Base-by-base conservation (phyloP, 2,888 invertebrate genomes). In the Zele albiditarsus region DNA sequence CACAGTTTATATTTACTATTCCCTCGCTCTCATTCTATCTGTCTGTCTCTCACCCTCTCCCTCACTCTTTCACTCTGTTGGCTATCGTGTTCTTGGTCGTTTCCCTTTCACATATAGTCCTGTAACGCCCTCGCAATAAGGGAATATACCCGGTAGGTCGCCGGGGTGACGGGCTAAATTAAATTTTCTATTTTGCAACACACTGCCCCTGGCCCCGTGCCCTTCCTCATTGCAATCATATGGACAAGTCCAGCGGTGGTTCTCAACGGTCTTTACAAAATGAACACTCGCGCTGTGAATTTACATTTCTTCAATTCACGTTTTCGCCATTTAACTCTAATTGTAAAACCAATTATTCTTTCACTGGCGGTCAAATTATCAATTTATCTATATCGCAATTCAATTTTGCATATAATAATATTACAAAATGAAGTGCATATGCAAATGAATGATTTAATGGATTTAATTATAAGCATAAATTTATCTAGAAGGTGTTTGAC, bases 121-220 rank as follows among this genome's bases (percentile, higher is more conserved):
- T 71, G 78, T 75, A 78, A 78, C 81, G 79, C 79, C 79, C 79
- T 80, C 77, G 79, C 80, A 80, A 82, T 82, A 80, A 77, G 78
- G 74, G 80, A 77, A 74, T 79, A 77, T 75, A 79, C 78, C 77
- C 75, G 75, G 74, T 78, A 76, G 77, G 67, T 46, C 74, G 77
- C 76, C 76, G 79, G 81, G 79, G 80, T 82, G 83, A 82, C 81
- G 81, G 80, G 82, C 80, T 82, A 84, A 84, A 85, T 84, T 84
- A 83, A 84, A 86, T 87, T 87, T 84, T 83, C 83, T 83, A 84
- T 87, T 85, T 85, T 83, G 82, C 81, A 84, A 84, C 80, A 79
- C 79, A 80, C 76, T 80, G 79, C 77, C 77, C 78, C 80, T 81
- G 83, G 82, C 83, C 83, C 83, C 79, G 79, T 75, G 69, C 73